phyloP scores from a whole-genome alignment of 1,140 invertebrate genomes.

The Phymorhynchus buccinoides region DNA sequence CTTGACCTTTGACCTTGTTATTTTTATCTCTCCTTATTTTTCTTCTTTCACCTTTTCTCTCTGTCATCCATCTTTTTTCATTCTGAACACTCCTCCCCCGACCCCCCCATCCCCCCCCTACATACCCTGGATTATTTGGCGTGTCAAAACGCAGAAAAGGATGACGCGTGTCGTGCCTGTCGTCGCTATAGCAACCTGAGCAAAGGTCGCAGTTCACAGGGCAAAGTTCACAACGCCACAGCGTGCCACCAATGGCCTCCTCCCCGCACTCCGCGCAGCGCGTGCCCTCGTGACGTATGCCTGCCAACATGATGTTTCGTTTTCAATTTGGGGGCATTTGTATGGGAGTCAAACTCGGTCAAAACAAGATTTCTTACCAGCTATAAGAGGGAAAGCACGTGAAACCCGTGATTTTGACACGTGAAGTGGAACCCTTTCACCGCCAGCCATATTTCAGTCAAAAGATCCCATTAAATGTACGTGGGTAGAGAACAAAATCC shows the following conservation, averaged over 20 bases:
- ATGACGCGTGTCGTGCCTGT: conserved; percentile 56
- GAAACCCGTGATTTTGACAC: no score
- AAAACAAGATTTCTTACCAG: no score
- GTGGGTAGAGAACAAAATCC: no score
- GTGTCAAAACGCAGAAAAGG: conserved; percentile 52
- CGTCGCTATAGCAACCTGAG: conserved; percentile 52
- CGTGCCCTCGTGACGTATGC: conserved; percentile 50
- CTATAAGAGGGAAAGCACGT: no score
- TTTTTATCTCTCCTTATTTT: background rate
- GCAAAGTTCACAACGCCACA: conserved; percentile 59
- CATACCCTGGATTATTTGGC: conserved; percentile 37
- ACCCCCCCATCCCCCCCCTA: background rate
- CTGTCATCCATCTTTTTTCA: background rate
- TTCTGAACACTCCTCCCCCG: background rate
- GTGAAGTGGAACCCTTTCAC: no score
- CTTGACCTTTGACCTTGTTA: background rate
- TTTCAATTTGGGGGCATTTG: no score
- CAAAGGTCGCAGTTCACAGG: conserved; percentile 72
- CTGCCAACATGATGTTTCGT: conserved; percentile 44
- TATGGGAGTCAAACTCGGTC: no score
- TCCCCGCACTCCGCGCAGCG: conserved; percentile 52
- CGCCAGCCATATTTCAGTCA: no score
- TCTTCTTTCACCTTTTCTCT: no score
- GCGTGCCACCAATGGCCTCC: conserved; percentile 46
- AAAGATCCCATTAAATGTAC: no score